Conservation (phyloP, 1,140 invertebrate genomes). For the Hyles euphorbiae region DNA sequence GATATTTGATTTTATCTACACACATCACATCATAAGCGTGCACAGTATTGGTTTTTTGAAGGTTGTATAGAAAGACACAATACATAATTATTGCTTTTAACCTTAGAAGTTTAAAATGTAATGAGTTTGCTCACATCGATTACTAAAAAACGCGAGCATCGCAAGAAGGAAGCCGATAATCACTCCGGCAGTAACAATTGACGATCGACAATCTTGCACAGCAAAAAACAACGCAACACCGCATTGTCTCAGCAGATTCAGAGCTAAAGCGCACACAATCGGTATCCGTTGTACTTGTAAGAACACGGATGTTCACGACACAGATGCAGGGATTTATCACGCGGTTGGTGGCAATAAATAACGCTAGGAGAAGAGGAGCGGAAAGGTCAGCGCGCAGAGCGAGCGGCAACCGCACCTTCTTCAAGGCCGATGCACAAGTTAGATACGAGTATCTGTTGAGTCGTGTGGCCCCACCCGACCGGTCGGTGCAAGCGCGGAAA, state of each 20-base stretch:
- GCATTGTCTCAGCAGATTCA: background rate
- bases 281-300: constrained; percentile 16
- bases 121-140: background rate
- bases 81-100: too few relatives aligned
- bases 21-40: too few relatives aligned
- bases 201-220: too few relatives aligned
- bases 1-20: too few relatives aligned
- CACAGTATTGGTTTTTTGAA: too few relatives aligned
- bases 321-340: constrained; percentile 40
- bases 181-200: too few relatives aligned
- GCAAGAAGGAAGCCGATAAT: too few relatives aligned
- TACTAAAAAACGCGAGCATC: too few relatives aligned
- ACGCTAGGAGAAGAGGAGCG: constrained; percentile 24
- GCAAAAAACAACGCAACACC: too few relatives aligned
- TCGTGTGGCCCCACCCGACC: constrained; percentile 40
- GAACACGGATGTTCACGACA: constrained; percentile 37
- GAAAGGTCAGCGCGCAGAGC: constrained; percentile 33
- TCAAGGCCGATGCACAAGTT: constrained; percentile 52
- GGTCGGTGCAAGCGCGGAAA: constrained; percentile 16
- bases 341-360: constrained; percentile 36
- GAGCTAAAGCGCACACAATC: constrained; percentile 24
- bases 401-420: constrained; percentile 34
- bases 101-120: background rate
- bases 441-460: constrained; percentile 26
- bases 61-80: too few relatives aligned